Evolutionary conservation across 2,797 vertebrate species (phyloP).

Genomic region (Pachyuromys duprasi): DNA sequence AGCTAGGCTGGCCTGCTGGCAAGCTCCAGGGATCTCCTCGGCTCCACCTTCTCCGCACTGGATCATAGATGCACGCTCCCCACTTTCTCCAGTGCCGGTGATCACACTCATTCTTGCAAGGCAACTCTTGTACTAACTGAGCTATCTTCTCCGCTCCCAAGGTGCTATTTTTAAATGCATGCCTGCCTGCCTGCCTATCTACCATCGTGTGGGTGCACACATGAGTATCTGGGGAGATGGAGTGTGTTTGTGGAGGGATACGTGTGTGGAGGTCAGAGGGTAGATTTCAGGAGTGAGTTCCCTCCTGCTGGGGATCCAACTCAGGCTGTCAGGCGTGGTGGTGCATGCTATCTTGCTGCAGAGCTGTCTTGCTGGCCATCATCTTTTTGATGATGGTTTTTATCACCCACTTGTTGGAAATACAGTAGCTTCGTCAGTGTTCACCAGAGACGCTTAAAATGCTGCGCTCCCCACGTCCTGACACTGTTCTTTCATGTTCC

Average conservation of each 20-base stretch:
- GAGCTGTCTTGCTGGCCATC: neutral
- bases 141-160: neutral
- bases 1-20: neutral
- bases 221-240: neutral
- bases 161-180: neutral
- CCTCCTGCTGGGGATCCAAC: neutral
- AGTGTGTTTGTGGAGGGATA: neutral
- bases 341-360: neutral
- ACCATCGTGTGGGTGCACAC: neutral
- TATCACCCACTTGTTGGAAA: conserved; percentile 12
- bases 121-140: neutral
- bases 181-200: neutral
- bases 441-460: neutral
- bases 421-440: neutral
- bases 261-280: neutral
- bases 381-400: conserved; percentile 23
- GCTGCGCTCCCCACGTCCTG: too few relatives aligned
- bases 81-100: neutral
- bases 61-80: neutral
- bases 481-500: neutral
- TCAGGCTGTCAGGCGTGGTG: neutral
- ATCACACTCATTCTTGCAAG: neutral
- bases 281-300: neutral
- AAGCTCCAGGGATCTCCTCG: neutral
- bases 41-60: neutral